Evolutionary conservation across 2,888 invertebrate genomes (phyloP).

Genomic region (Limnephilus auricula): DNA sequence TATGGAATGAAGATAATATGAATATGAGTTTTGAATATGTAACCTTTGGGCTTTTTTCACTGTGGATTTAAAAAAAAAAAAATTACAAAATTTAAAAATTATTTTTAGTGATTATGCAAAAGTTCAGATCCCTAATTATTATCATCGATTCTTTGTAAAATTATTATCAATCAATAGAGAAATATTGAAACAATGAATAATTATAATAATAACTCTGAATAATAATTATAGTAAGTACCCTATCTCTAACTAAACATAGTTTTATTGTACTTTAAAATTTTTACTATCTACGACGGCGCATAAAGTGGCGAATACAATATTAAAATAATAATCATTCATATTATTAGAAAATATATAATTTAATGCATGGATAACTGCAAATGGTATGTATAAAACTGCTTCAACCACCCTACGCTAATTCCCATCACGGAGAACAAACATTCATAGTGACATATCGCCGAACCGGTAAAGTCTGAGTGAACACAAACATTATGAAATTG

Average conservation of each 20-base stretch:
- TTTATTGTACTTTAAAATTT: constrained; percentile 45
- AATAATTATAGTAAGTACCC: not conserved
- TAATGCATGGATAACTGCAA: constrained; percentile 1
- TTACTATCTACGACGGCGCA: constrained; percentile 32
- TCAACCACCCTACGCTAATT: constrained; percentile 5
- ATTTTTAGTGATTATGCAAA: not conserved
- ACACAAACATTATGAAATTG: too few species aligned
- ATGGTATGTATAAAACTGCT: constrained; percentile 9
- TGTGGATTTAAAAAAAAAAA: not conserved
- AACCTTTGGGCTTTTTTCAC: not conserved
- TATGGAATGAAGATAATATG: not conserved
- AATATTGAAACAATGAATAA: constrained; percentile 28
- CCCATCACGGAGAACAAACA: not conserved
- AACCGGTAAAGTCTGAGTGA: not conserved
- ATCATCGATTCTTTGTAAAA: constrained; percentile 14
- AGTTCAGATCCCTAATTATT: not conserved
- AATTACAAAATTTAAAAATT: not conserved
- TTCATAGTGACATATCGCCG: not conserved
- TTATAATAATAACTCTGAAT: constrained; percentile 21
- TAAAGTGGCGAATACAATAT: constrained; percentile 21
- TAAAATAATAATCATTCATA: constrained; percentile 7
- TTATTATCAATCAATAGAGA: constrained; percentile 4
- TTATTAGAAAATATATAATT: constrained; percentile 9
- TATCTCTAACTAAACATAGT: constrained; percentile 18
- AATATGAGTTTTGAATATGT: too few species aligned